Evolutionary conservation across 1,140 invertebrate species (phyloP), one percentile per base, ranked within the genome.

Genomic region (Drosophila micromelanica): DNA sequence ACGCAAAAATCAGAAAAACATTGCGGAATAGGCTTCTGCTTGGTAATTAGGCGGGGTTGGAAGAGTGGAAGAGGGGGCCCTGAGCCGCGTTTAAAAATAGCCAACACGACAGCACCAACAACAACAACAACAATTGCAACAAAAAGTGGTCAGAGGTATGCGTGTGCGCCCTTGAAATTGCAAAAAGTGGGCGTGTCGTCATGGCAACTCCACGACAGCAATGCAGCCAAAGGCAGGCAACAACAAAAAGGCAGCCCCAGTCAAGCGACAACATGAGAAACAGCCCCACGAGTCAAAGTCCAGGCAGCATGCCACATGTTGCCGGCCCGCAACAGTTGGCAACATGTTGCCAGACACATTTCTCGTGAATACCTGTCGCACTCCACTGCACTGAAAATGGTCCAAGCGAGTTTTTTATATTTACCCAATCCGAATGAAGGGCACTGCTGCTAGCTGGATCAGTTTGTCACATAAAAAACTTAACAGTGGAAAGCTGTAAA

Each of bases 131-230:
- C 23, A 12, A 23, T 15, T 32, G 40, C 40, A 63, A 23, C 43
- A 46, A 62, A 65, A 65, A 35, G 32, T 57, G 61, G 35, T 11
- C 43, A 46, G 51, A 54, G 55, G 52, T 70, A 59, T 69, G 42
- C 51, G 48, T 60, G 65, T 27, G 57, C 51, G 84, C 84, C 84
- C 82, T 82, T 87, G 75, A 76, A 76, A 73, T 64, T 57, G 61
- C 73, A 72, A 81, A 81, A 67, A 78, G 81, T 82, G 56, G 82
- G 82, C 84, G 84, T 87, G 75, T 89, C 67, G 55, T 27, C 68
- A 82, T 82, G 71, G 76, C 84, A 82, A 82, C 81, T 51, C 30
- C 61, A 46, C 32, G 49, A 65, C 67, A 60, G 42, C 42, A 35
- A 11, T 27, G 40, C 23, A 45, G 54, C 30, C 20, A 48, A 27